Percentiles rank a stretch among this genome's conserved stretches.
Evolutionary conservation across 2,797 vertebrate species (phyloP).

Genomic region (Sebastes iracundus): DNA sequence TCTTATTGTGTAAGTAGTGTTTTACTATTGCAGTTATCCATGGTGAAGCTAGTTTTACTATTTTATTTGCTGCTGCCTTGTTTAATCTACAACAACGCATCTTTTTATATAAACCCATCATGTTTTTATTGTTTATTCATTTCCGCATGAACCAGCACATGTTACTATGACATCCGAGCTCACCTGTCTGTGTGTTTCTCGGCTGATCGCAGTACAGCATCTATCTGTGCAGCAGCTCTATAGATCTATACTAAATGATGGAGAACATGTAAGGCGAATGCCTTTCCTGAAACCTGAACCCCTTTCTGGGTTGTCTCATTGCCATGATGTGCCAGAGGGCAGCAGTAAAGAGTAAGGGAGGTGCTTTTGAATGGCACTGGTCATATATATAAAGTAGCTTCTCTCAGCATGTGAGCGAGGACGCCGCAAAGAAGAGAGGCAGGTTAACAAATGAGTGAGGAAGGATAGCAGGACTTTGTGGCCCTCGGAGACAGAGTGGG

Average conservation of each 20-base stretch:
- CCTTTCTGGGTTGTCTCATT: slow-evolving; percentile 32
- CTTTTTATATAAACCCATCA: no score
- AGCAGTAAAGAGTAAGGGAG: slow-evolving; percentile 29
- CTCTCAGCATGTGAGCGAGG: slow-evolving; percentile 62
- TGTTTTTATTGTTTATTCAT: not conserved
- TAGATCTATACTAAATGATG: not conserved
- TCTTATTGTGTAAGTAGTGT: no score
- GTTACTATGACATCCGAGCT: not conserved
- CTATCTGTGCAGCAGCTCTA: not conserved
- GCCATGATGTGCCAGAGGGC: slow-evolving; percentile 37
- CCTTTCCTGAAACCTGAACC: slow-evolving; percentile 11
- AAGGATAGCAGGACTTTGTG: slow-evolving; percentile 64
- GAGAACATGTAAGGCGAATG: not conserved
- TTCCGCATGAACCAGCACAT: not conserved
- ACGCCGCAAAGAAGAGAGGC: slow-evolving; percentile 53
- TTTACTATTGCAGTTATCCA: no score
- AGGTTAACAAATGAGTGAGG: slow-evolving; percentile 75
- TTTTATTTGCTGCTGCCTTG: no score
- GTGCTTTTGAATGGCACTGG: slow-evolving; percentile 53
- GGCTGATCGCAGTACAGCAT: not conserved
- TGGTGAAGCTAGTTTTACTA: no score
- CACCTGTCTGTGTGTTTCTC: not conserved
- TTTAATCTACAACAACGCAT: no score
- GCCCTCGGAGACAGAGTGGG: slow-evolving; percentile 70
- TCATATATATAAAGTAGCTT: slow-evolving; percentile 57